A percentile compares a stretch with the other conserved stretches of the same genome.
Conservation (phyloP, 2,888 invertebrate species). For the Polydesmus complanatus region DNA sequence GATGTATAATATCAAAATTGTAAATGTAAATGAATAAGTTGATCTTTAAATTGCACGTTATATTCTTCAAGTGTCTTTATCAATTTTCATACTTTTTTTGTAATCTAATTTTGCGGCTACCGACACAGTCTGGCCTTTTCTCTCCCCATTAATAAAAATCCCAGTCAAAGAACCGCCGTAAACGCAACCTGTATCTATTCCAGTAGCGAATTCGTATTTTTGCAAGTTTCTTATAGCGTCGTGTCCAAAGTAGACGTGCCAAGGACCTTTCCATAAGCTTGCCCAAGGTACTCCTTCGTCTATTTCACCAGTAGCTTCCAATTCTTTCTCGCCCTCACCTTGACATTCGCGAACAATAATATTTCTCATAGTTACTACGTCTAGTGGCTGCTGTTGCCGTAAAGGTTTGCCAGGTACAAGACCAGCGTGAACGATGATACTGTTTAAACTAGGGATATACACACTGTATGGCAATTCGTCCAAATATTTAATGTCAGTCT, state of each 20-base stretch:
- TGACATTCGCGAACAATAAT: slow-evolving; percentile 23
- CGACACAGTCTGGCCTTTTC: slow-evolving; percentile 19
- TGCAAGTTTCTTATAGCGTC: slow-evolving; percentile 30
- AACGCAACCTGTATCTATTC: slow-evolving; percentile 33
- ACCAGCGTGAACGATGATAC: slow-evolving; percentile 31
- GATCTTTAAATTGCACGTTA: no score
- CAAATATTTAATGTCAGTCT: slow-evolving; percentile 27
- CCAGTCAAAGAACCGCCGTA: slow-evolving; percentile 30
- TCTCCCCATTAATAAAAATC: slow-evolving; percentile 21
- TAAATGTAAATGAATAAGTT: neutral
- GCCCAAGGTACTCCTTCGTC: slow-evolving; percentile 29
- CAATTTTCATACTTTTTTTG: neutral
- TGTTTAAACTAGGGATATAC: slow-evolving; percentile 26
- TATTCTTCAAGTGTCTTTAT: neutral
- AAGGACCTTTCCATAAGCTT: slow-evolving; percentile 29
- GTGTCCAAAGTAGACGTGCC: slow-evolving; percentile 34
- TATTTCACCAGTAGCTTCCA: slow-evolving; percentile 20
- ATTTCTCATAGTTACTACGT: slow-evolving; percentile 30
- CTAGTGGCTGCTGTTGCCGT: slow-evolving; percentile 24
- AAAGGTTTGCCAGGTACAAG: slow-evolving; percentile 28
- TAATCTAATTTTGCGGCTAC: slow-evolving; percentile 9
- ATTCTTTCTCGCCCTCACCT: slow-evolving; percentile 20
- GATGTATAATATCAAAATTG: neutral
- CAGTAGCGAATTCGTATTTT: slow-evolving; percentile 27
- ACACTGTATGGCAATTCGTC: slow-evolving; percentile 31